Percentiles rank a stretch among this genome's conserved stretches.
Evolutionary conservation across 2,888 invertebrate species (phyloP).

Genomic region (Andrena marginata): DNA sequence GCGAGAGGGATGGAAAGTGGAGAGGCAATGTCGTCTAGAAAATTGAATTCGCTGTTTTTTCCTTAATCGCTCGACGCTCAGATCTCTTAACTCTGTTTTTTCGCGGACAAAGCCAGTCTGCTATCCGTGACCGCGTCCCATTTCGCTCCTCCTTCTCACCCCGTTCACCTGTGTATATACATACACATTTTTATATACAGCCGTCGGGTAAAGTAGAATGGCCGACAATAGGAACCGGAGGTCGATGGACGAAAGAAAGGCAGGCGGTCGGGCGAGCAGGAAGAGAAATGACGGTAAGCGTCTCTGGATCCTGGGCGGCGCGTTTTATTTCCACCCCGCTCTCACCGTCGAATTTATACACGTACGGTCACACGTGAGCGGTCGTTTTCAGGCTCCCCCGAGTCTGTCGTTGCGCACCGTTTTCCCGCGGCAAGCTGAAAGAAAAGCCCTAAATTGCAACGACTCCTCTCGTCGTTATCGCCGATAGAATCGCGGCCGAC

Average conservation of each 20-base stretch:
- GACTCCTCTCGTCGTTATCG: conserved; percentile 56
- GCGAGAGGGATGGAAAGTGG: not conserved
- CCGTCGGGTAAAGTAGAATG: conserved; percentile 28
- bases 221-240: conserved; percentile 26
- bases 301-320: conserved; percentile 45
- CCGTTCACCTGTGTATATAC: conserved; percentile 3
- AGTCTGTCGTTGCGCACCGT: conserved; percentile 5
- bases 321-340: conserved; percentile 41
- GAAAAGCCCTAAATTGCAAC: conserved; percentile 65
- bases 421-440: conserved; percentile 36
- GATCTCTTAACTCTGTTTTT: conserved; percentile 5
- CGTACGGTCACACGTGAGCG: conserved; percentile 12
- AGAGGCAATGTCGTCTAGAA: not conserved
- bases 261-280: conserved; percentile 21
- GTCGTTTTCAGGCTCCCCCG: not conserved
- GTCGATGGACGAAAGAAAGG: conserved; percentile 50
- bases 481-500: conserved; percentile 59
- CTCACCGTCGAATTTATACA: conserved; percentile 15
- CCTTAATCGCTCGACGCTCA: not conserved
- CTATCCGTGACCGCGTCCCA: conserved; percentile 7
- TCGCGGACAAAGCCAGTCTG: conserved; percentile 4
- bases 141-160: conserved; percentile 5
- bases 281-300: conserved; percentile 57
- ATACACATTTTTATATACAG: conserved; percentile 21
- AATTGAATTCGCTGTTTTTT: not conserved